Evolutionary conservation across 1,140 invertebrate genomes (phyloP).

Genomic region (Drosophila paulistorum): DNA sequence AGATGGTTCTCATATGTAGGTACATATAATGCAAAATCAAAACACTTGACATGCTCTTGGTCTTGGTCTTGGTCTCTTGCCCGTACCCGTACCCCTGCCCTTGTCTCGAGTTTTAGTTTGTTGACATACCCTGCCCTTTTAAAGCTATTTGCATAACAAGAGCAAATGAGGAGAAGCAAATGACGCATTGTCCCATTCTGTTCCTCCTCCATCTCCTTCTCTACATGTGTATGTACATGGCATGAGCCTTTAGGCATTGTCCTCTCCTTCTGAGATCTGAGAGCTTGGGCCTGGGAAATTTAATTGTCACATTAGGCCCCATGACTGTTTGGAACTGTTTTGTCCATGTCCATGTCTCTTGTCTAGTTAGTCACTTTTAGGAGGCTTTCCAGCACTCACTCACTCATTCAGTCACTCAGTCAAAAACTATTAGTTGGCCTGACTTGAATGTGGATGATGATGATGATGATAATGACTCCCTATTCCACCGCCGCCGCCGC

Average conservation of each 20-base stretch:
- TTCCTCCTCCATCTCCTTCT: not conserved
- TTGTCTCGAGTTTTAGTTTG: slow-evolving; percentile 21
- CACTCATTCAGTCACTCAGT: slow-evolving; percentile 24
- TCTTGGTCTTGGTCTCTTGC: not conserved
- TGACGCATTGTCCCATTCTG: slow-evolving; percentile 5
- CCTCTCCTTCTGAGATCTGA: slow-evolving; percentile 13
- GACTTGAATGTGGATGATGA: slow-evolving; percentile 46
- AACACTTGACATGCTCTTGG: slow-evolving; percentile 3
- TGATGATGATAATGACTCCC: slow-evolving; percentile 34
- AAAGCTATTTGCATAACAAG: not conserved
- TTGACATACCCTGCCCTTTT: slow-evolving; percentile 25
- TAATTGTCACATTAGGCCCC: slow-evolving; percentile 67
- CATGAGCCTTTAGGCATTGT: slow-evolving; percentile 32
- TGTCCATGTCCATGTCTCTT: slow-evolving; percentile 40
- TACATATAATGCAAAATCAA: not conserved
- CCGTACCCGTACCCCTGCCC: not conserved
- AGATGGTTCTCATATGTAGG: too few species aligned
- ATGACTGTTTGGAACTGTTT: slow-evolving; percentile 2
- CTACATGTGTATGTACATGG: not conserved
- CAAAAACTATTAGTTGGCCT: slow-evolving; percentile 67
- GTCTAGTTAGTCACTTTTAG: slow-evolving; percentile 68
- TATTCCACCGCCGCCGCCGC: slow-evolving; percentile 1
- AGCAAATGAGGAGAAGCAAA: not conserved
- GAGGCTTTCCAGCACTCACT: slow-evolving; percentile 9
- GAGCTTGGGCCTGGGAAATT: slow-evolving; percentile 43